These are phyloP conservation scores for Spialia ferax DNA, from an alignment of 2,888 invertebrate genomes.

Conservation along the genomic window DNA sequence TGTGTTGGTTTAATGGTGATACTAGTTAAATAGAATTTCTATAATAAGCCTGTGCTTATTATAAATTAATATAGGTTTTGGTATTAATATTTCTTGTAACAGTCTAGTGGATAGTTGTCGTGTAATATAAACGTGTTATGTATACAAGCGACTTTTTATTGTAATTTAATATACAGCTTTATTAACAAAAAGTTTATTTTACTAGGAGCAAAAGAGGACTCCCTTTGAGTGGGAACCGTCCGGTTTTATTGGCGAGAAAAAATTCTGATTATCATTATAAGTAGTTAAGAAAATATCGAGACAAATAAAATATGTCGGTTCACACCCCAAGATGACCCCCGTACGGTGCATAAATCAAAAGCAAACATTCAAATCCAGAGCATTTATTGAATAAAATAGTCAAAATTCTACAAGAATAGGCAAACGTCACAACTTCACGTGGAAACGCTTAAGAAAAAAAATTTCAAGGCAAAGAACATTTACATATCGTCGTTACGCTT, in stretches of 20 bases:
- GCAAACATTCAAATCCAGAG: conserved; percentile 71
- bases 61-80: conserved; percentile 61
- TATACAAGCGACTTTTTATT: conserved; percentile 74
- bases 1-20: conserved; percentile 74
- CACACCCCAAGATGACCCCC: conserved; percentile 26
- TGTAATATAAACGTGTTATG: conserved; percentile 74
- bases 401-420: conserved; percentile 86
- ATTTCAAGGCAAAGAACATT: conserved; percentile 80
- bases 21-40: conserved; percentile 72
- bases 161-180: conserved; percentile 80
- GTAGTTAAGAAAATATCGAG: too few relatives aligned
- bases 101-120: conserved; percentile 60
- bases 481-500: conserved; percentile 66
- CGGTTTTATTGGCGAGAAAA: background rate
- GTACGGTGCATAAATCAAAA: conserved; percentile 59
- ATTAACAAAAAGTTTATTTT: conserved; percentile 54
- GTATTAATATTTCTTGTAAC: conserved; percentile 58
- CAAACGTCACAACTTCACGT: conserved; percentile 85
- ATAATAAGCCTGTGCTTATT: conserved; percentile 53
- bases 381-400: conserved; percentile 85
- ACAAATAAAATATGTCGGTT: conserved; percentile 12
- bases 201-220: conserved; percentile 37
- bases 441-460: conserved; percentile 81
- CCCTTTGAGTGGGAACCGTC: conserved; percentile 24
- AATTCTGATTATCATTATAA: too few relatives aligned